Conservation (phyloP, 2,113 vertebrate genomes). For the Sylvilagus bachmani region DNA sequence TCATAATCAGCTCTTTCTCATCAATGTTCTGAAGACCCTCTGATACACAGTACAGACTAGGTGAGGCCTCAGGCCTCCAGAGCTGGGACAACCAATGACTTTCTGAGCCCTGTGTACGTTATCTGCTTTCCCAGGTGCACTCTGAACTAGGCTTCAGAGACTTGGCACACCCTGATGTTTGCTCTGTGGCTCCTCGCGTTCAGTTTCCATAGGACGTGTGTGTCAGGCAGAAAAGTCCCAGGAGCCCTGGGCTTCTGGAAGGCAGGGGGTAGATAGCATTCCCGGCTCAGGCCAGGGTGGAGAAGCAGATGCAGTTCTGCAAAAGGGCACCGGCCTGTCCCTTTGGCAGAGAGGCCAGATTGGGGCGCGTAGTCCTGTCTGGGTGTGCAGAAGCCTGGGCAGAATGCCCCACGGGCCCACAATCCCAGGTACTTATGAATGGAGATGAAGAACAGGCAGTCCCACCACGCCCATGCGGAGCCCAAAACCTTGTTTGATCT, state of each 20-base stretch:
- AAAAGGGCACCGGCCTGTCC: neutral
- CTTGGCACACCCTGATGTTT: neutral
- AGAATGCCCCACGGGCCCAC: neutral
- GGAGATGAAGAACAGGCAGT: constrained; percentile 42
- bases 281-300: neutral
- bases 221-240: neutral
- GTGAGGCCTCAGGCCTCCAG: neutral
- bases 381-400: neutral
- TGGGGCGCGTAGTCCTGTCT: neutral
- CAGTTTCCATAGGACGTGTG: neutral
- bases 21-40: neutral
- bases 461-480: neutral
- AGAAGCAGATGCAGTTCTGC: neutral
- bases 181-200: neutral
- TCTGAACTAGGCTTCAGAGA: neutral
- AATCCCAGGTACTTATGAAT: neutral
- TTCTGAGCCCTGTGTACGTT: neutral
- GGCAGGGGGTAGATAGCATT: neutral
- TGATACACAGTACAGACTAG: neutral
- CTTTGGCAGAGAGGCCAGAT: neutral
- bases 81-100: neutral
- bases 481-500: constrained; percentile 62
- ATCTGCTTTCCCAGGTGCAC: neutral
- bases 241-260: neutral
- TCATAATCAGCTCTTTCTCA: too few species aligned